A percentile compares a stretch with the other conserved stretches of the same genome.
Conservation (phyloP, 2,797 vertebrate genomes). For the Atherinosoma microstoma region DNA sequence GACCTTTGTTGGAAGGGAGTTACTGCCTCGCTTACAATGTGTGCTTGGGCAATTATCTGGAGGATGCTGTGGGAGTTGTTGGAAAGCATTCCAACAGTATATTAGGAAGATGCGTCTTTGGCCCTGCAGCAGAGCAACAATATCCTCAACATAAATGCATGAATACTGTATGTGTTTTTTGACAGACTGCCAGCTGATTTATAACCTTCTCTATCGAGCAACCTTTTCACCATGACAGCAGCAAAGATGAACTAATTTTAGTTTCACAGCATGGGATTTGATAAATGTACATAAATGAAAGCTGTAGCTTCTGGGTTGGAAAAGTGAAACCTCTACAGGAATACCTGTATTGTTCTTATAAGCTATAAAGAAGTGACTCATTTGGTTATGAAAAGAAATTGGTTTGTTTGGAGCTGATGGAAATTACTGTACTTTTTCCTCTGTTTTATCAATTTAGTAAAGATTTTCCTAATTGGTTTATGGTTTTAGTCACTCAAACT, state of each 20-base stretch:
- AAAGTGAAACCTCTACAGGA: neutral
- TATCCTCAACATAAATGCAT: conserved; percentile 27
- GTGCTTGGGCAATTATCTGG: conserved; percentile 49
- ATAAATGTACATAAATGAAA: neutral
- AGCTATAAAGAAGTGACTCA: neutral
- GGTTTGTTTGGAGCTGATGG: neutral
- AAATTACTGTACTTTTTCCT: neutral
- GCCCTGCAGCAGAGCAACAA: conserved; percentile 36
- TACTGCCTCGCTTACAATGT: conserved; percentile 40
- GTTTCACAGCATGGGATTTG: neutral
- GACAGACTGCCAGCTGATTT: conserved; percentile 25
- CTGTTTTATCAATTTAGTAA: neutral
- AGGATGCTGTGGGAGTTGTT: conserved; percentile 61
- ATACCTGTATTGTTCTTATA: neutral
- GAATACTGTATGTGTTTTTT: conserved; percentile 10
- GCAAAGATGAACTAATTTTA: neutral
- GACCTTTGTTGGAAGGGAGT: conserved; percentile 35
- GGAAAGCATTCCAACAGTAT: conserved; percentile 42
- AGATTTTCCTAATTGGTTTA: neutral
- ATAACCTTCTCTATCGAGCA: conserved; percentile 4
- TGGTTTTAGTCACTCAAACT: neutral
- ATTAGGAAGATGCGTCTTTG: conserved; percentile 31
- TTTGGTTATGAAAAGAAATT: neutral
- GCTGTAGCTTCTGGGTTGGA: neutral
- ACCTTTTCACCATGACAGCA: neutral